phyloP scores from a whole-genome alignment of 2,113 vertebrate genomes.

The Tympanuchus pallidicinctus region DNA sequence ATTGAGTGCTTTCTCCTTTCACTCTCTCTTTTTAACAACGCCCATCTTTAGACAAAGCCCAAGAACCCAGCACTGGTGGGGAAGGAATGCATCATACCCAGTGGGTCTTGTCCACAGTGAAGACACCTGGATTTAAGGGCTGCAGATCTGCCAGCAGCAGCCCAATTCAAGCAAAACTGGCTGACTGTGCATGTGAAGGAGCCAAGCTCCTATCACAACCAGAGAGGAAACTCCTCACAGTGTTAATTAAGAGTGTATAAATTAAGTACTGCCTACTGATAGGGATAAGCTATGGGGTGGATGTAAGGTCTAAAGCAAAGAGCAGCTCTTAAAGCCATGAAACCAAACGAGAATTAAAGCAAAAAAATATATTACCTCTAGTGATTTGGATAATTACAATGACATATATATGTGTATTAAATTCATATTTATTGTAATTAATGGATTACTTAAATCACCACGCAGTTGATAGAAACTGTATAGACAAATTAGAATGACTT shows the following conservation, averaged over 20 bases:
- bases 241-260: not conserved
- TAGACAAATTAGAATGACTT: slow-evolving; percentile 2
- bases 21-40: not conserved
- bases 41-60: not conserved
- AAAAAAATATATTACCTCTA: not conserved
- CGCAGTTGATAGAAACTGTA: slow-evolving; percentile 4
- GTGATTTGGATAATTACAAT: slow-evolving; percentile 44
- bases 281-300: not conserved
- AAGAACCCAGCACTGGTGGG: not conserved
- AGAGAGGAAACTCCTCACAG: not conserved
- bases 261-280: not conserved
- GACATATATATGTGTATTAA: not conserved
- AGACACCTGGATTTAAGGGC: not conserved
- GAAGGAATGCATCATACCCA: not conserved
- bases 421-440: slow-evolving; percentile 52
- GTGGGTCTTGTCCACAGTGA: rapidly evolving
- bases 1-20: not conserved
- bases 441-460: not conserved
- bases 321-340: not conserved
- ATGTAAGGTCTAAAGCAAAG: not conserved
- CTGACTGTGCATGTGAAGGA: not conserved
- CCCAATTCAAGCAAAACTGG: not conserved
- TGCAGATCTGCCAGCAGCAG: not conserved
- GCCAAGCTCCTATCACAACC: not conserved
- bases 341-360: not conserved